Evolutionary conservation across 1,140 invertebrate genomes (phyloP).

Genomic region (Sinonovacula constricta): DNA sequence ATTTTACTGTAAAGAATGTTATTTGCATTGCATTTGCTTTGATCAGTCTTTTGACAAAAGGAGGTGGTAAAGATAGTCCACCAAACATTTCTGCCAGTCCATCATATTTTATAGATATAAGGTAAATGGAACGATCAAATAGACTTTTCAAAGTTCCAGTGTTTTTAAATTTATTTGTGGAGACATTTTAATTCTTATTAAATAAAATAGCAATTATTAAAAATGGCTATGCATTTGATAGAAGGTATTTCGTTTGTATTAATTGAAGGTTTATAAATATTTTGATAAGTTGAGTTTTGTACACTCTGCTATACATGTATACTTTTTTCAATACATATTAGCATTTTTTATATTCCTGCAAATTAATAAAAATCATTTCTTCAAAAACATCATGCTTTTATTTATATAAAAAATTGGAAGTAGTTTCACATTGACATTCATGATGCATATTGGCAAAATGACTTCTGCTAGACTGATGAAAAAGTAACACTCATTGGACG

Average conservation of each 20-base stretch:
- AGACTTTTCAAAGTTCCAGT: no score
- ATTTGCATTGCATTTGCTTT: not conserved
- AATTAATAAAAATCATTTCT: not conserved
- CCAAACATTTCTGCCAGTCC: not conserved
- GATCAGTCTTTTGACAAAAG: not conserved
- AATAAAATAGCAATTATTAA: no score
- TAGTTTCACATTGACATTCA: not conserved
- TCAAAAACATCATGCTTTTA: not conserved
- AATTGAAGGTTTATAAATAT: not conserved
- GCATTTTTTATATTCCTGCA: not conserved
- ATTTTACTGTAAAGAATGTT: not conserved
- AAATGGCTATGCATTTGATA: no score
- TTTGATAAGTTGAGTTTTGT: not conserved
- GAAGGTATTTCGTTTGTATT: no score
- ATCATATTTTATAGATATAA: not conserved
- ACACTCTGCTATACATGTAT: not conserved
- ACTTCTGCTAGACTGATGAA: conserved; percentile 6
- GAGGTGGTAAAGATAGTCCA: not conserved
- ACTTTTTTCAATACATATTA: not conserved
- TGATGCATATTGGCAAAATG: conserved; percentile 3
- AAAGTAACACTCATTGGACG: not conserved
- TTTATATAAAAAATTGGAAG: not conserved
- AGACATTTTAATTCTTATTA: no score
- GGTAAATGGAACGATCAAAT: not conserved
- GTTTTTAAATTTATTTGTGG: no score